Percentiles rank a stretch among this genome's conserved stretches.
Conservation (phyloP, 2,113 vertebrate species). For the Hypocryptadius cinnamomeus region DNA sequence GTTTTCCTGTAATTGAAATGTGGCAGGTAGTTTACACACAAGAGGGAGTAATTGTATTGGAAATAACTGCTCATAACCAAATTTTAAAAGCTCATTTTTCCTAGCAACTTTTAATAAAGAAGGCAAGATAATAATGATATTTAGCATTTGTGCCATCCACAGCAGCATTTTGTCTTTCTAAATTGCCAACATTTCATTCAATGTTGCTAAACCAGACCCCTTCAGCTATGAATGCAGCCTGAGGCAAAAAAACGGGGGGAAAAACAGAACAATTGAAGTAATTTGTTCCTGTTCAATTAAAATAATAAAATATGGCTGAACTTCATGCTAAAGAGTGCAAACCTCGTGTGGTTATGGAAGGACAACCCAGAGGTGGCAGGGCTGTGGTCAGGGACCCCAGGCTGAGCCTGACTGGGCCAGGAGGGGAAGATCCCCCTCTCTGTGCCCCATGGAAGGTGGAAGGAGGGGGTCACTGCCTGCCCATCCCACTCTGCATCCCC, state of each 20-base stretch:
- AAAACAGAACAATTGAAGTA: not conserved
- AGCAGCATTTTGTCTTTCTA: constrained; percentile 1
- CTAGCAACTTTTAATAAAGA: constrained; percentile 58
- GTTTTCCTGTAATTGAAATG: constrained; percentile 65
- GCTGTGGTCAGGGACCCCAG: not conserved
- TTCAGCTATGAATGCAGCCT: not conserved
- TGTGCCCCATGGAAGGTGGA: not conserved
- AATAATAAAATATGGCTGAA: not conserved
- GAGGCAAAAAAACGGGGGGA: not conserved
- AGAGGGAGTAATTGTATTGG: constrained; percentile 62
- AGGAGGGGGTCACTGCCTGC: not conserved
- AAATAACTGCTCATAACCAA: constrained; percentile 64
- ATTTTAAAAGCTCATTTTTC: constrained; percentile 58
- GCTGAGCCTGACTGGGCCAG: not conserved
- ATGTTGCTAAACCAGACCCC: not conserved
- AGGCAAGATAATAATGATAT: constrained; percentile 30
- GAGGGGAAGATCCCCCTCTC: not conserved
- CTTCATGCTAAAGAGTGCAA: not conserved
- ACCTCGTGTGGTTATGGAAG: rapidly evolving
- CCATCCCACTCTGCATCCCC: not conserved
- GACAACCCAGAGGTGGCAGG: not conserved
- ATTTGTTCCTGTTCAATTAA: not conserved
- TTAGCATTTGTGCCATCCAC: constrained; percentile 23
- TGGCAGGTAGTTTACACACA: constrained; percentile 64
- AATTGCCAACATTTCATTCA: constrained; percentile 21